phyloP scores from a whole-genome alignment of 2,113 vertebrate genomes.

The Procavia capensis region DNA sequence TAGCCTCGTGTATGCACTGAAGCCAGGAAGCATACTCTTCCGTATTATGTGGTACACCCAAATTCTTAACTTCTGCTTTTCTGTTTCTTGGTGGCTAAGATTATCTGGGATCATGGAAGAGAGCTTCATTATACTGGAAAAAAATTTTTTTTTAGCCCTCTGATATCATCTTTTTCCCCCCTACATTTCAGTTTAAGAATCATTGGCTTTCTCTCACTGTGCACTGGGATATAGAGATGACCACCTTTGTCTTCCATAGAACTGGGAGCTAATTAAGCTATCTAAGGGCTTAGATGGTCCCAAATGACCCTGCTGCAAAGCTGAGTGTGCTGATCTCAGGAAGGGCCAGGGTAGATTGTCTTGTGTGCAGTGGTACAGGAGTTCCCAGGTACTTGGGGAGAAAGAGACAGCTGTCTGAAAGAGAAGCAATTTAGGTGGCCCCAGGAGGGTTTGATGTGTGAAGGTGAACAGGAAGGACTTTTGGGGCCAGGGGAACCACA shows the following conservation, averaged over 20 bases:
- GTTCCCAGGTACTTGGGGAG: background rate
- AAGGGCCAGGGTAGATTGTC: accelerated
- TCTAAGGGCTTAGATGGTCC: background rate
- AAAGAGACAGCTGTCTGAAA: background rate
- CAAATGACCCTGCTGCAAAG: background rate
- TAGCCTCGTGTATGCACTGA: too few relatives aligned
- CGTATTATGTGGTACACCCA: too few relatives aligned
- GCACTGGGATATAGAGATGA: background rate
- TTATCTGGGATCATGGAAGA: background rate
- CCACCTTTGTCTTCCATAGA: background rate
- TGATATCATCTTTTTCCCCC: background rate
- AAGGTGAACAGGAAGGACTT: accelerated
- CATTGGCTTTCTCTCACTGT: background rate
- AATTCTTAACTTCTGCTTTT: background rate
- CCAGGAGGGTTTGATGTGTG: background rate
- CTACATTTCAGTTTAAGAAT: background rate
- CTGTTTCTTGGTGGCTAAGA: background rate
- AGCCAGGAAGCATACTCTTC: too few relatives aligned
- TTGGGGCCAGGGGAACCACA: background rate
- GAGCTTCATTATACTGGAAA: background rate
- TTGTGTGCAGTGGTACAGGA: accelerated
- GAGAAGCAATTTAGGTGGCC: background rate
- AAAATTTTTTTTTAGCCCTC: background rate
- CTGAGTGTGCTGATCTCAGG: background rate
- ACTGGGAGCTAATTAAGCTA: background rate